These are phyloP conservation scores for Heliconius melpomene DNA, from an alignment of 1,140 invertebrate genomes.

Conservation along the genomic window DNA sequence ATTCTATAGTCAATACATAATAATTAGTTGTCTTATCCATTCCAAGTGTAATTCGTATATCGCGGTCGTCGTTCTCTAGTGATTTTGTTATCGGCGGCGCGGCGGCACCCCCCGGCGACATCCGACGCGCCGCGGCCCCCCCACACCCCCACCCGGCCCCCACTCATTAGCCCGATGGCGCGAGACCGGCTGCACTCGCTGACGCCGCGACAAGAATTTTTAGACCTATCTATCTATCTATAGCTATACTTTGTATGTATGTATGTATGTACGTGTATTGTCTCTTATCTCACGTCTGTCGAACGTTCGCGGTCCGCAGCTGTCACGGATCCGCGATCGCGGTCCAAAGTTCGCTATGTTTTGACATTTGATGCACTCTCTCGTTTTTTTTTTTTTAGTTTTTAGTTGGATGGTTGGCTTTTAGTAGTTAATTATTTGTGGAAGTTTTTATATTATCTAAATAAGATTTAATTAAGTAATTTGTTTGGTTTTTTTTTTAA, in stretches of 20 bases:
- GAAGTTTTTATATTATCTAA: background rate
- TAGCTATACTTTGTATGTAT: background rate
- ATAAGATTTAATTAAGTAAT: too few species aligned
- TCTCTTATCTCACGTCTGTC: conserved; percentile 25
- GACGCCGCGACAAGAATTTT: conserved; percentile 69
- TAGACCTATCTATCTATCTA: conserved; percentile 43
- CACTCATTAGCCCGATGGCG: conserved; percentile 74
- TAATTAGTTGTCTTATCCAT: conserved; percentile 29
- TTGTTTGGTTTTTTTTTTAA: too few species aligned
- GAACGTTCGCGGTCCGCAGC: conserved; percentile 19
- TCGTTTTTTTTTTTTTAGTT: conserved; percentile 9
- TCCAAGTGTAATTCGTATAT: conserved; percentile 47
- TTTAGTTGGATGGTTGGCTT: background rate
- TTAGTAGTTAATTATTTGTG: background rate
- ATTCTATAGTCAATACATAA: background rate
- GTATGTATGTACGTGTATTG: conserved; percentile 25
- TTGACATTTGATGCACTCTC: conserved; percentile 37
- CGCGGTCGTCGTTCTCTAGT: conserved; percentile 64
- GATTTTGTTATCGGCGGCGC: conserved; percentile 79
- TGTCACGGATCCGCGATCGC: conserved; percentile 21
- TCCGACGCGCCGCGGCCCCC: conserved; percentile 71
- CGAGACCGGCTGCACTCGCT: conserved; percentile 63
- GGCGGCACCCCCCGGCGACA: conserved; percentile 76
- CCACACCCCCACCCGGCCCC: conserved; percentile 49
- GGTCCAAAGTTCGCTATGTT: conserved; percentile 29